Evolutionary conservation across 2,113 vertebrate genomes (phyloP).

Genomic region (Prionailurus viverrinus): DNA sequence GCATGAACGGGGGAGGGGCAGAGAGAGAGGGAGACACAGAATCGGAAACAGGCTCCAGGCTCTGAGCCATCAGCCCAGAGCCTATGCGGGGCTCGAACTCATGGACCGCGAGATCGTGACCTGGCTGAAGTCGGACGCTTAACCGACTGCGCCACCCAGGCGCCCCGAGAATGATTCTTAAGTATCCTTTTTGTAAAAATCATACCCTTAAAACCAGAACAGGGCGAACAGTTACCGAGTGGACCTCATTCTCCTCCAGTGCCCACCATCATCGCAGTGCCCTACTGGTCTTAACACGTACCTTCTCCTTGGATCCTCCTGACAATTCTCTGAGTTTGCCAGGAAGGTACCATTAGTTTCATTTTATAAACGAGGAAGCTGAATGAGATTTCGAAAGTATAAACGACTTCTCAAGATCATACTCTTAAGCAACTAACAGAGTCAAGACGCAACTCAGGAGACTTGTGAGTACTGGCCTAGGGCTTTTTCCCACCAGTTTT

Average conservation of each 20-base stretch:
- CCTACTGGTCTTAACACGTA: neutral
- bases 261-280: neutral
- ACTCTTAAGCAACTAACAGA: neutral
- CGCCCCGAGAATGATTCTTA: neutral
- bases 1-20: no score
- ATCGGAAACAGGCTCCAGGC: no score
- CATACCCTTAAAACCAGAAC: neutral
- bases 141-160: no score
- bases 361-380: neutral
- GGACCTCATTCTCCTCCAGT: neutral
- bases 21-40: no score
- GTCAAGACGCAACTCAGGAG: neutral
- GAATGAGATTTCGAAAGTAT: constrained; percentile 3
- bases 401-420: neutral
- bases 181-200: neutral
- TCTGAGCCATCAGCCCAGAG: no score
- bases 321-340: constrained; percentile 14
- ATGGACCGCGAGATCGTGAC: no score
- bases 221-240: neutral
- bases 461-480: neutral
- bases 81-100: no score
- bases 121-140: no score
- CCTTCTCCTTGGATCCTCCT: neutral
- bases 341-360: neutral
- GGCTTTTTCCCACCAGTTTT: neutral